These are phyloP conservation scores for Bolinopsis microptera DNA, from an alignment of 37 sponge, comb jelly and placozoan species.

Conservation along the genomic window DNA sequence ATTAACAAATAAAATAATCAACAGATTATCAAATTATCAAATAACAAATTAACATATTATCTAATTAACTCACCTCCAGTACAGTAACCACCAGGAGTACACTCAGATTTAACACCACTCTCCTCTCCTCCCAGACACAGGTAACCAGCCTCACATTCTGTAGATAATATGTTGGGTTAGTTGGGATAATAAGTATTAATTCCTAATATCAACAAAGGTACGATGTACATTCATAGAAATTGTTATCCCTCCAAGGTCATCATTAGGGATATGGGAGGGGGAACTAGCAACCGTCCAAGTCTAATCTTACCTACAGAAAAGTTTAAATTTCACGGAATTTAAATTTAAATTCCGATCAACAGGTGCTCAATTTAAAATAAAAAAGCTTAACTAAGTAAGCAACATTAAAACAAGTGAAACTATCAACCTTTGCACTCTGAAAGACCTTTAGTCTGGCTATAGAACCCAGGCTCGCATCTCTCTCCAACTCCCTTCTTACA, in stretches of 20 bases:
- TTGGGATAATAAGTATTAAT: background rate
- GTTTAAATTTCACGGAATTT: too few relatives aligned
- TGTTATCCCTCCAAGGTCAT: too few relatives aligned
- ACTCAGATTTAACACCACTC: background rate
- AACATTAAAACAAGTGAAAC: too few relatives aligned
- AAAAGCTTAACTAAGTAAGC: too few relatives aligned
- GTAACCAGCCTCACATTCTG: constrained; percentile 56
- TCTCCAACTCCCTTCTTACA: background rate
- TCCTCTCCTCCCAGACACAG: constrained; percentile 50
- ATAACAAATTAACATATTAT: background rate
- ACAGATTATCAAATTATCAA: background rate
- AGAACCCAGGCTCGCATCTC: constrained; percentile 26
- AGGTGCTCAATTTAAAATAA: too few relatives aligned
- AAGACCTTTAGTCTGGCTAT: constrained; percentile 2
- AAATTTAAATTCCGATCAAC: too few relatives aligned
- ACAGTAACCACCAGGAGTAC: constrained; percentile 40
- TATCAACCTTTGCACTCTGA: constrained; percentile 22
- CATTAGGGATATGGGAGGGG: too few relatives aligned
- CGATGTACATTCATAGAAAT: too few relatives aligned
- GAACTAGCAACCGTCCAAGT: too few relatives aligned
- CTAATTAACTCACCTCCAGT: background rate
- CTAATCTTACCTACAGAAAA: too few relatives aligned
- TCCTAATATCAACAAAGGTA: too few relatives aligned
- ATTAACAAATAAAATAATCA: too few relatives aligned
- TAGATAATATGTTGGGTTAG: background rate